Evolutionary conservation across 1,140 invertebrate species (phyloP).

Genomic region (Zaprionus davidi): DNA sequence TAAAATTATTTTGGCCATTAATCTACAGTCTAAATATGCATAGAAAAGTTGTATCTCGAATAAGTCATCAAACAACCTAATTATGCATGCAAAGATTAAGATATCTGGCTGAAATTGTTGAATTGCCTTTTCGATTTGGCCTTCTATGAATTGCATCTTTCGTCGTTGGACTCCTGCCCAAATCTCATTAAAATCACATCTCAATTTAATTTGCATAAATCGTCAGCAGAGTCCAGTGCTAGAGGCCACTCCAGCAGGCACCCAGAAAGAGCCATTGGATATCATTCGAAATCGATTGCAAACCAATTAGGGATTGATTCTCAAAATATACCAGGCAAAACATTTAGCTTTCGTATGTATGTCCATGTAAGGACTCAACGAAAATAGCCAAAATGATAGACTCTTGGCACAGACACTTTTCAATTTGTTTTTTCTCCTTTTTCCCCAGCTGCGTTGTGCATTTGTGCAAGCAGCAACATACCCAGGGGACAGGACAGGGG

Average conservation of each 20-base stretch:
- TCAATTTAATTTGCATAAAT: slow-evolving; percentile 75
- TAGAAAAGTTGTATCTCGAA: background rate
- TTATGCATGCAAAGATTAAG: slow-evolving; percentile 2
- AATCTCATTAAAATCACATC: slow-evolving; percentile 75
- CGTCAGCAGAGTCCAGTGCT: slow-evolving; percentile 41
- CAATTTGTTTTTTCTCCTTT: background rate
- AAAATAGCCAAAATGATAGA: slow-evolving; percentile 35
- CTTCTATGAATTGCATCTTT: background rate
- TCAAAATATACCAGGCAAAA: slow-evolving; percentile 37
- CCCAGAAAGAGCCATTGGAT: slow-evolving; percentile 18
- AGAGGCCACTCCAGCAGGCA: slow-evolving; percentile 19
- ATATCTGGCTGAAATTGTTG: slow-evolving; percentile 1
- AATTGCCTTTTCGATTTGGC: background rate
- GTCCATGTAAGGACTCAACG: slow-evolving; percentile 8
- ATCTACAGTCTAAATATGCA: background rate
- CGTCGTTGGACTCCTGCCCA: slow-evolving; percentile 20
- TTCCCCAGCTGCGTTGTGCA: slow-evolving; percentile 7
- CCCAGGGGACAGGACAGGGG: background rate
- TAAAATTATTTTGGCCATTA: background rate
- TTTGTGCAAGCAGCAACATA: background rate
- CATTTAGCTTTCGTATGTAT: slow-evolving; percentile 32
- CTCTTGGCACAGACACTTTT: slow-evolving; percentile 26
- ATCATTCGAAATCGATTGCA: slow-evolving; percentile 71
- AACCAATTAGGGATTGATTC: slow-evolving; percentile 71
- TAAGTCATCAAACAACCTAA: background rate